Conservation (phyloP, 2,797 vertebrate genomes). For the Fundulus diaphanus region DNA sequence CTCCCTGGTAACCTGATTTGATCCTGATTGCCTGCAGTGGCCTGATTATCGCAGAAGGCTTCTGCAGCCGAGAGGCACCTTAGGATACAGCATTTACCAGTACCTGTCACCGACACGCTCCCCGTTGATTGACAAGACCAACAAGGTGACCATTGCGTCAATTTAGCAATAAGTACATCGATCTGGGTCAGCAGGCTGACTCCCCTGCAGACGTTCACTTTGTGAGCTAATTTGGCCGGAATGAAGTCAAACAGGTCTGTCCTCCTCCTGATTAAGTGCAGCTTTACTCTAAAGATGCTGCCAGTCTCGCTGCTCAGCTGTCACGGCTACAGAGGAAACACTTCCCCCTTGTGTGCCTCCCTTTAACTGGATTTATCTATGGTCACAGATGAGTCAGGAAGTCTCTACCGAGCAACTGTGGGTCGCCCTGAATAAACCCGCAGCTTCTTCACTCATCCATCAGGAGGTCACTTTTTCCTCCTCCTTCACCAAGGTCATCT, state of each 20-base stretch:
- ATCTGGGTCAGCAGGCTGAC: slow-evolving; percentile 51
- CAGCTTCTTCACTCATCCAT: slow-evolving; percentile 43
- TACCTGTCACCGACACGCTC: slow-evolving; percentile 8
- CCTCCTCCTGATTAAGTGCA: slow-evolving; percentile 61
- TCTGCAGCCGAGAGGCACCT: background rate
- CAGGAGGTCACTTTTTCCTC: slow-evolving; percentile 43
- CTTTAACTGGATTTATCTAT: slow-evolving; percentile 25
- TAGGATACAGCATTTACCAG: background rate
- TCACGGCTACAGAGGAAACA: slow-evolving; percentile 5
- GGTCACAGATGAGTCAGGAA: slow-evolving; percentile 10
- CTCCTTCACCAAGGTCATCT: slow-evolving; percentile 58
- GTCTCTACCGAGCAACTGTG: background rate
- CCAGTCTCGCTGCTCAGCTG: slow-evolving; percentile 46
- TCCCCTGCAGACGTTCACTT: slow-evolving; percentile 55
- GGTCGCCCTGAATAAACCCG: background rate
- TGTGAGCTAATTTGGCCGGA: slow-evolving; percentile 62
- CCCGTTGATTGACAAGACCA: slow-evolving; percentile 26
- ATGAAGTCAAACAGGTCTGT: slow-evolving; percentile 47
- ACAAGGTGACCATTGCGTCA: slow-evolving; percentile 31
- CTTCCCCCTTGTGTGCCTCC: background rate
- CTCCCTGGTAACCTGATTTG: background rate
- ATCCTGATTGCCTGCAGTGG: too few species aligned
- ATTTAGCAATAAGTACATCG: slow-evolving; percentile 20
- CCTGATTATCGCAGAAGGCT: too few species aligned
- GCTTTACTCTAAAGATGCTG: slow-evolving; percentile 44